A percentile compares a stretch with the other conserved stretches of the same genome.
These are phyloP conservation scores for Drosophila melanosoma DNA, from an alignment of 2,888 invertebrate genomes.

Conservation along the genomic window DNA sequence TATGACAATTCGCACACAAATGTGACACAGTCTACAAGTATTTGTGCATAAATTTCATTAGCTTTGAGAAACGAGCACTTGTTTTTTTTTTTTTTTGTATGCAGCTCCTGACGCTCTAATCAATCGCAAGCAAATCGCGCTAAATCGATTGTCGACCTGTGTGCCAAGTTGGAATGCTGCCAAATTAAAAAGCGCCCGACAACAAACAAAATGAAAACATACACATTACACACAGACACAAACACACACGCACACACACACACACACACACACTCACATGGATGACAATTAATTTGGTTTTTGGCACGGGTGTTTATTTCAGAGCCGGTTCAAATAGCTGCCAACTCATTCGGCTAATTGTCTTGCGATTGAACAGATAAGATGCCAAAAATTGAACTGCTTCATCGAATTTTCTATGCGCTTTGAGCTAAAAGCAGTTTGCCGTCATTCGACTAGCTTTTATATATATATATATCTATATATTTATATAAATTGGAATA, in stretches of 20 bases:
- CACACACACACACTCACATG: conserved; percentile 54
- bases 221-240: conserved; percentile 47
- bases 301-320: conserved; percentile 52
- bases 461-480: background rate
- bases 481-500: background rate
- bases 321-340: conserved; percentile 38
- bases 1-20: conserved; percentile 64
- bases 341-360: conserved; percentile 76
- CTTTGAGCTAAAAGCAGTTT: conserved; percentile 2
- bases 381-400: conserved; percentile 21
- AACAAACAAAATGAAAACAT: conserved; percentile 27
- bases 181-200: conserved; percentile 60
- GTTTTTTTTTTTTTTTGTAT: background rate
- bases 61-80: conserved; percentile 11
- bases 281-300: conserved; percentile 74
- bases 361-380: conserved; percentile 68
- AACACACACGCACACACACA: conserved; percentile 45
- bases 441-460: background rate
- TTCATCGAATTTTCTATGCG: background rate
- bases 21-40: conserved; percentile 32
- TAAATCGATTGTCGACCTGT: conserved; percentile 47
- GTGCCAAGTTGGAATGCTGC: conserved; percentile 76
- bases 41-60: background rate
- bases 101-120: conserved; percentile 51
- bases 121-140: conserved; percentile 40